Conservation (phyloP, 2,797 vertebrate species). For the Syngnathus rostellatus region DNA sequence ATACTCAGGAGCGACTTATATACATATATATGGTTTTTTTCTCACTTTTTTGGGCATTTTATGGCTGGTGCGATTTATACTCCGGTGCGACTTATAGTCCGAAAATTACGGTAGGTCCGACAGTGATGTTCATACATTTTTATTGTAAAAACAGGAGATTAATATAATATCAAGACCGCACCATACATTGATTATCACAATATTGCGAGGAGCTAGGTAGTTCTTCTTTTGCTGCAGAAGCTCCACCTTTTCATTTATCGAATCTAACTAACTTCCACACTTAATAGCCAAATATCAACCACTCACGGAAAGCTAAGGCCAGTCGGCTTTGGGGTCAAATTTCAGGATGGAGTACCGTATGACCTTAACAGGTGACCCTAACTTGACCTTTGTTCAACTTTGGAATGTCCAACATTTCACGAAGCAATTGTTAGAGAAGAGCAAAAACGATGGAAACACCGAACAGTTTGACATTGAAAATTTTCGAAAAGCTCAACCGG, state of each 20-base stretch:
- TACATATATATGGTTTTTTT: too few species aligned
- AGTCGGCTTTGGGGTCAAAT: neutral
- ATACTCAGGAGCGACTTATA: too few species aligned
- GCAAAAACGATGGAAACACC: neutral
- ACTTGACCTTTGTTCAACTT: neutral
- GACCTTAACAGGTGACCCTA: neutral
- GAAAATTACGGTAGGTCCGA: neutral
- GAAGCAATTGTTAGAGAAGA: too few species aligned
- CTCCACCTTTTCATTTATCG: too few species aligned
- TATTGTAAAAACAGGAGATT: neutral
- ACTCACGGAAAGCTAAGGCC: constrained; percentile 24
- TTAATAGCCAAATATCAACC: constrained; percentile 17
- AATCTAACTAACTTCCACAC: constrained; percentile 46
- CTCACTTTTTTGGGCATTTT: too few species aligned
- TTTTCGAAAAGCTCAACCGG: neutral
- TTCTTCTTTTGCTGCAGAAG: too few species aligned
- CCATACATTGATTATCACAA: too few species aligned
- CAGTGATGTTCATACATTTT: neutral
- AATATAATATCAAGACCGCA: too few species aligned
- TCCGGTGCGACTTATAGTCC: too few species aligned
- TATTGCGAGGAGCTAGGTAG: too few species aligned
- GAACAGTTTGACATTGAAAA: neutral
- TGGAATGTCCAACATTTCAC: neutral
- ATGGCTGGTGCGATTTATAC: too few species aligned
- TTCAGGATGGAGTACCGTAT: neutral